Evolutionary conservation across 2,888 invertebrate species (phyloP), one percentile per base, ranked within the genome.

Genomic region (Ceramica pisi): DNA sequence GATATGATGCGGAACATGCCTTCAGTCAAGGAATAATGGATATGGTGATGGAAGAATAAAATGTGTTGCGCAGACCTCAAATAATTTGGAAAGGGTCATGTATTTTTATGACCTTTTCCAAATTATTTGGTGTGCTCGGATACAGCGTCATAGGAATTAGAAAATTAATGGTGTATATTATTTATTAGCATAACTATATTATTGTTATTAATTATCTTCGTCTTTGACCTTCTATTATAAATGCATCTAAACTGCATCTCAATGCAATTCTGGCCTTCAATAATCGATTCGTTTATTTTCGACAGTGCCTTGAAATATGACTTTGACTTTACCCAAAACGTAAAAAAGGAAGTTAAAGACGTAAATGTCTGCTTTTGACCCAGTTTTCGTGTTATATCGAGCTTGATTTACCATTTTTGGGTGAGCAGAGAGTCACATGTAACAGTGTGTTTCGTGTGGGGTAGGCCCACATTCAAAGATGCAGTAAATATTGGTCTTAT

Each of bases 241-340:
- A 59, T n/a, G 35, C 21, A 44, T 56, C 53, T 57, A 72, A 64
- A 62, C n/a, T 57, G 38, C n/a, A 60, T 51, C 12, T 57, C 2
- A 21, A 55, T 55, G 53, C 44, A 56, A 9, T 51, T 53, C 26
- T 3, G 10, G 14, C 75, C 65, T 70, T 75, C 31, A 10, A 62
- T 21, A 35, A 61, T 55, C 8, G 14, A 46, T 6, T 16, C 7
- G 16, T 55, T 70, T 57, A 76, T 75, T 75, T 61, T 7, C 21
- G 60, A 70, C 0, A 57, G 64, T 26, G 57, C 84, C 84, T 81
- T 84, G 84, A 76, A 55, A 69, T 50, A 71, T 66, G 65, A 79
- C 78, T 78, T 76, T 80, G 75, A 71, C 64, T 76, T 81, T 67
- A 74, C 70, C 67, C 57, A 50, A 84, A 78, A 75, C 5, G 56